Conservation (phyloP, 53 echinoderm and acorn worm species). For the Arbacia lixula region DNA sequence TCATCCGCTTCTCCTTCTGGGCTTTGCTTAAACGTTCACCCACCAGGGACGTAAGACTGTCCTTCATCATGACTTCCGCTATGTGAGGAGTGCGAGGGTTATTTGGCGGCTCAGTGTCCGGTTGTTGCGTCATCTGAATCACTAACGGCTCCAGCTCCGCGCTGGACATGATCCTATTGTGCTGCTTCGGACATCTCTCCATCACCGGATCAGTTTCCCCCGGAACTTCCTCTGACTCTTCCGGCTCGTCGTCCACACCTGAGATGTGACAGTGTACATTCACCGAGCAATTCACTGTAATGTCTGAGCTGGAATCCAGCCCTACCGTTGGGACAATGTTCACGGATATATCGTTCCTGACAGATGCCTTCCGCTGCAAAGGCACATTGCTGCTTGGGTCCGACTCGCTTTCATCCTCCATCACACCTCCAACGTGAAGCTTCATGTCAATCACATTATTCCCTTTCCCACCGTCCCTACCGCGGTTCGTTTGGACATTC, state of each 20-base stretch:
- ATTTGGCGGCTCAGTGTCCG: not conserved
- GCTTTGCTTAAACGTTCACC: not conserved
- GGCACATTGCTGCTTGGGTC: constrained; percentile 12
- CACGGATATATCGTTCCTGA: constrained; percentile 42
- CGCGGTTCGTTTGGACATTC: constrained; percentile 31
- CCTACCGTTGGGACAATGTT: constrained; percentile 25
- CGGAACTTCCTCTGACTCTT: not conserved
- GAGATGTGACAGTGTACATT: constrained; percentile 50
- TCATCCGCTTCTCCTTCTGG: constrained; percentile 12
- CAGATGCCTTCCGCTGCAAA: constrained; percentile 19
- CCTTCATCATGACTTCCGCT: constrained; percentile 46
- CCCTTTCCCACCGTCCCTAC: constrained; percentile 13
- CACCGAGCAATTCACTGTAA: constrained; percentile 40
- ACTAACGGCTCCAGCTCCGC: constrained; percentile 47
- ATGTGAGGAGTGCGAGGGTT: constrained; percentile 51
- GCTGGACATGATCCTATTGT: constrained; percentile 33
- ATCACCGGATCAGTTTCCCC: not conserved
- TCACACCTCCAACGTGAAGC: constrained; percentile 18
- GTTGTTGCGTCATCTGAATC: constrained; percentile 41
- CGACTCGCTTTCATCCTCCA: constrained; percentile 17
- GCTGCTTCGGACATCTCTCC: not conserved
- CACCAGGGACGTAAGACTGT: constrained; percentile 22
- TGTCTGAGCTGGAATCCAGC: constrained; percentile 4
- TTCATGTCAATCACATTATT: constrained; percentile 38
- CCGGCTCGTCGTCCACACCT: not conserved